Base-by-base conservation (phyloP, 2,113 vertebrate species). In the Neotoma lepida region DNA sequence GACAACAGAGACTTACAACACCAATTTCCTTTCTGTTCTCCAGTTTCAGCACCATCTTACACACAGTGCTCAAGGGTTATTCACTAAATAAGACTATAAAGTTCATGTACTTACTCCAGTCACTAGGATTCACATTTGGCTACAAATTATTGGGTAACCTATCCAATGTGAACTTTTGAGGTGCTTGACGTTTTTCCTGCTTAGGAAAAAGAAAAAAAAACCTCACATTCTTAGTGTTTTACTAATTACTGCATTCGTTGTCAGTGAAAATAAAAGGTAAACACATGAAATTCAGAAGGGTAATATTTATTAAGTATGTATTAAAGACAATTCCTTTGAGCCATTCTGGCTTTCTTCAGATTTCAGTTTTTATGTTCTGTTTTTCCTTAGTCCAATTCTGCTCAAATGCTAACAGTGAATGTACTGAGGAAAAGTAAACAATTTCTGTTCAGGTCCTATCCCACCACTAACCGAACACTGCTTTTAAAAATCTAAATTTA, bases 401-500 rank as follows among this genome's bases (percentile, higher is more conserved):
- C 77, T 70, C 26, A 39, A 26, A 86, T 58, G 76, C 13, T 74
- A 71, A 73, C 61, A 77, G 41, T 95, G 80, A 93, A 77, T 46
- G 33, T 86, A 61, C 71, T 90, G 70, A 80, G 54, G 78, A 61
- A 96, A 96, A 97, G 81, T 86, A 93, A 97, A 96, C 41, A 91
- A 51, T 80, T 93, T 85, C 64, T 90, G 54, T 58, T 93, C 77
- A 94, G 84, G 64, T 93, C 85, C 91, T 49, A 92, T 70, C 88
- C 89, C 24, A 81, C 28, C 30, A 77, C 90, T 95, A 94, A 96
- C 56, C 56, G 33, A 96, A 95, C 71, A 90, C 84, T 90, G 61
- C 90, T 96, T 94, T 97, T 82, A 95, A 96, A 89, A 85, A 78
- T 97, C 94, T 97, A 95, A 97, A 97, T 96, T 97, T 97, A 97